These are phyloP conservation scores for Cryptoprocta ferox DNA, from an alignment of 2,797 vertebrate genomes.

Conservation along the genomic window DNA sequence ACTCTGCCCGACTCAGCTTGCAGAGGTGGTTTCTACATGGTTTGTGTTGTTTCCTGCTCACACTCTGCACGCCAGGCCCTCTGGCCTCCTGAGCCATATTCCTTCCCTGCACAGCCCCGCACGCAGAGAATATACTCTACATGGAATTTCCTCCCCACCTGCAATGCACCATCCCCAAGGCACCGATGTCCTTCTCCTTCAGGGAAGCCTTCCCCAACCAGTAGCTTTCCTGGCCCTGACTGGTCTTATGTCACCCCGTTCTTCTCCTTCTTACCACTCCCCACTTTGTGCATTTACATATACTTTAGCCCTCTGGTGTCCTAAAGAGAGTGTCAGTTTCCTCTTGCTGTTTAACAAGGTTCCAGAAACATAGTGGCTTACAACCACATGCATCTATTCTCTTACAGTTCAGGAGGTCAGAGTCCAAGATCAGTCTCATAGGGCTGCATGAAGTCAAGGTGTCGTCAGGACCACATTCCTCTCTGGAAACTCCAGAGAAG, in stretches of 20 bases:
- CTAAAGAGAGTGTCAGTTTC: background rate
- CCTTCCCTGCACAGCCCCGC: background rate
- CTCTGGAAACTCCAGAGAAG: background rate
- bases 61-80: background rate
- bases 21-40: fast-evolving
- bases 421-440: background rate
- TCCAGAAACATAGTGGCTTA: background rate
- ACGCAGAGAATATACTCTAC: fast-evolving
- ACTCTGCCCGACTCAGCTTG: fast-evolving
- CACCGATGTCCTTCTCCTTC: background rate
- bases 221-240: fast-evolving
- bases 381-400: background rate
- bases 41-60: background rate
- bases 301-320: background rate
- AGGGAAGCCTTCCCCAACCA: background rate
- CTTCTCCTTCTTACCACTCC: background rate
- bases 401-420: background rate
- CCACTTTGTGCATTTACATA: background rate
- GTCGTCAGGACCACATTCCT: background rate
- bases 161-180: fast-evolving
- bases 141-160: background rate
- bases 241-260: no score
- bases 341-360: background rate
- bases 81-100: background rate
- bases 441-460: background rate